Conservation (phyloP, 2,113 vertebrate species). For the Chlamydotis undulata region DNA sequence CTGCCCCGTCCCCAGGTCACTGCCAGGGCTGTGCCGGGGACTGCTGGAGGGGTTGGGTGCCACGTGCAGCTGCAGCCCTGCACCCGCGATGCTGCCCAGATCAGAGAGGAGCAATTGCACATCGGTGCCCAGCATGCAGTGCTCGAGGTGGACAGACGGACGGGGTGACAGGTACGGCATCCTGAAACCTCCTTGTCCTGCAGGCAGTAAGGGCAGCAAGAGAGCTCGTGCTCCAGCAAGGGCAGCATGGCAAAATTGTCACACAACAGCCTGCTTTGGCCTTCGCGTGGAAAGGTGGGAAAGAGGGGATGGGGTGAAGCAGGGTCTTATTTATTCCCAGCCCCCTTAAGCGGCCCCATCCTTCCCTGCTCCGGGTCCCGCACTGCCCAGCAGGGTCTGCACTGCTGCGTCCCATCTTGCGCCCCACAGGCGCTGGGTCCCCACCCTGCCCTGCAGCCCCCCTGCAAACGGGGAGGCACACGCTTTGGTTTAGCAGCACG, state of each 20-base stretch:
- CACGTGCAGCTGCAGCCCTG: not conserved
- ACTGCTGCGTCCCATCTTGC: accelerated
- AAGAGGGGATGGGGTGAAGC: not conserved
- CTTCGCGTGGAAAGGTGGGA: not conserved
- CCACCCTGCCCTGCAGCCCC: not conserved
- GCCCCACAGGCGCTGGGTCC: not conserved
- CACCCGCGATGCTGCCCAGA: not conserved
- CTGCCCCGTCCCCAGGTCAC: not conserved
- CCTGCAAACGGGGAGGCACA: not conserved
- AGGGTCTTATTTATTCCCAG: not conserved
- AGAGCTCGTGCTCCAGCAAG: not conserved
- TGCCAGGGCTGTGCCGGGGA: not conserved
- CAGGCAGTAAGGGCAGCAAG: not conserved
- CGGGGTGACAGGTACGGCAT: not conserved
- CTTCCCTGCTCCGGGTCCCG: not conserved
- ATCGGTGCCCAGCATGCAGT: not conserved
- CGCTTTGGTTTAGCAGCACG: accelerated
- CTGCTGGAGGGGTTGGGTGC: not conserved
- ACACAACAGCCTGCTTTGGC: not conserved
- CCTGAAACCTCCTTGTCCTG: not conserved
- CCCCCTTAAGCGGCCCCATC: accelerated
- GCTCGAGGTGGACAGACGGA: not conserved
- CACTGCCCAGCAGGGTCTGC: not conserved
- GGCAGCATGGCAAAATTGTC: not conserved
- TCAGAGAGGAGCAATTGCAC: not conserved